phyloP scores from a whole-genome alignment of 1,140 invertebrate genomes.

The Drosophila pallidifrons region DNA sequence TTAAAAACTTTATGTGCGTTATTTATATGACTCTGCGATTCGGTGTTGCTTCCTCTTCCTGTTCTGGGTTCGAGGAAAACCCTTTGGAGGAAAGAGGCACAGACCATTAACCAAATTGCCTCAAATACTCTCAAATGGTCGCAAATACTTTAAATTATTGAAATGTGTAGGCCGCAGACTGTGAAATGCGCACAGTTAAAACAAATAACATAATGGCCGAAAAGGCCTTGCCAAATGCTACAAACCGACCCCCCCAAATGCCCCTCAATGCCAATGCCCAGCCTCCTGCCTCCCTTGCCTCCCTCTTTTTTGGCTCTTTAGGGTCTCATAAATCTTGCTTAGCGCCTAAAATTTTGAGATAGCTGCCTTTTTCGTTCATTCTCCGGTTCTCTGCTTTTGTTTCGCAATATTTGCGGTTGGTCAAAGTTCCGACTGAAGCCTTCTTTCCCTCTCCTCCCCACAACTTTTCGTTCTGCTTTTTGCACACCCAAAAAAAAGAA shows the following conservation, averaged over 20 bases:
- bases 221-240: constrained; percentile 49
- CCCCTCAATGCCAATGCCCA: constrained; percentile 21
- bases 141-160: constrained; percentile 77
- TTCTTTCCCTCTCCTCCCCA: background rate
- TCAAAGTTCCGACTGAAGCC: background rate
- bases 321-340: constrained; percentile 79
- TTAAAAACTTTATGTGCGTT: constrained; percentile 29
- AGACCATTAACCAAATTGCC: constrained; percentile 80
- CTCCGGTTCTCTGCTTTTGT: constrained; percentile 16
- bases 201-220: constrained; percentile 30
- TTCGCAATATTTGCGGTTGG: constrained; percentile 61
- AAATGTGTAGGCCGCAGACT: constrained; percentile 61
- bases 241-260: too few species aligned
- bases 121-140: constrained; percentile 55
- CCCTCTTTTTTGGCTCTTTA: constrained; percentile 3
- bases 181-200: constrained; percentile 55
- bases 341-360: constrained; percentile 60
- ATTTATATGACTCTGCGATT: constrained; percentile 51
- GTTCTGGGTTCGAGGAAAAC: constrained; percentile 24
- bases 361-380: constrained; percentile 25
- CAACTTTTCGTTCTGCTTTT: too few species aligned
- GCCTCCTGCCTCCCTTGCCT: background rate
- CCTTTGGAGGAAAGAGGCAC: constrained; percentile 60
- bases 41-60: too few species aligned
- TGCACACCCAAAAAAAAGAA: background rate